Evolutionary conservation across 2,888 invertebrate genomes (phyloP).

Genomic region (Tethea ocularis): DNA sequence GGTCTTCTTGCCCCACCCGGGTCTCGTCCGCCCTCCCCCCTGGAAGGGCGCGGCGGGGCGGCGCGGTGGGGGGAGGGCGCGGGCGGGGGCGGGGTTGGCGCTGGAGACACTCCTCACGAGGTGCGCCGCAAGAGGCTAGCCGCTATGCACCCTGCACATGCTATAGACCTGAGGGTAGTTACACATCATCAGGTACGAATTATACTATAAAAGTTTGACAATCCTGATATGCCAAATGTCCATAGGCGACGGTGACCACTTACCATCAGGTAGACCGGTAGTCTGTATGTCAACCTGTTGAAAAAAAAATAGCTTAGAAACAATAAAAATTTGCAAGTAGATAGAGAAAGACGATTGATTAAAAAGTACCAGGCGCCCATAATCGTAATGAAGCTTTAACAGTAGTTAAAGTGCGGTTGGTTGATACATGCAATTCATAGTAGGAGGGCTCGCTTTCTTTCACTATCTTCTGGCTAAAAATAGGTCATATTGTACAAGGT

Average conservation of each 20-base stretch:
- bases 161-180: slow-evolving; percentile 88
- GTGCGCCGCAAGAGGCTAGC: slow-evolving; percentile 87
- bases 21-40: slow-evolving; percentile 72
- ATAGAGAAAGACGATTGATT: background rate
- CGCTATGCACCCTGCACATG: slow-evolving; percentile 91
- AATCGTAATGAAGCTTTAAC: background rate
- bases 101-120: slow-evolving; percentile 83
- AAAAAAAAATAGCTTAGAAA: slow-evolving; percentile 12
- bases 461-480: no score
- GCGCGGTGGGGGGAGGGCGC: slow-evolving; percentile 85
- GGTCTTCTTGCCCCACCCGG: slow-evolving; percentile 67
- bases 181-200: slow-evolving; percentile 86
- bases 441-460: no score
- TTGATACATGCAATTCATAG: no score
- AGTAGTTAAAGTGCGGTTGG: no score
- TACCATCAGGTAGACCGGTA: no score
- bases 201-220: no score
- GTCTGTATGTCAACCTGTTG: no score
- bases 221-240: no score
- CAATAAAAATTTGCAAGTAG: background rate
- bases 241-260: no score
- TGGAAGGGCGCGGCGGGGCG: slow-evolving; percentile 67
- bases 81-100: slow-evolving; percentile 70
- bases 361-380: background rate
- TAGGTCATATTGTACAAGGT: no score